Conservation (phyloP, 2,888 invertebrate species). For the Oeneis ivallda region DNA sequence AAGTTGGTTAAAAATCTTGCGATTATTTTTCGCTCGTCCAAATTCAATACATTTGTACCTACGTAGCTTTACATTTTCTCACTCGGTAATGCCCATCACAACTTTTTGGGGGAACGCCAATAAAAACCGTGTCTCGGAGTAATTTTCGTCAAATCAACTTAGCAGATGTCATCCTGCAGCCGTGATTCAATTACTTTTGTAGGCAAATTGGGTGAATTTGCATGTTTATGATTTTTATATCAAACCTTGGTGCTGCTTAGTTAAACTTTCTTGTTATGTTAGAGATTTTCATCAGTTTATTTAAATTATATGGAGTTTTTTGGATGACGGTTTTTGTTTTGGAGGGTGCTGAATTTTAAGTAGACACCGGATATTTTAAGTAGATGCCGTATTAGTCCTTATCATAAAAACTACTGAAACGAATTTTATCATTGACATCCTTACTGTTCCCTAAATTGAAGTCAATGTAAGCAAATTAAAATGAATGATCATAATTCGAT, state of each 20-base stretch:
- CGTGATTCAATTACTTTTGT: conserved; percentile 74
- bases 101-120: conserved; percentile 49
- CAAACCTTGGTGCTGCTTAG: conserved; percentile 47
- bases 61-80: neutral
- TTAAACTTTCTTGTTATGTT: conserved; percentile 55
- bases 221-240: conserved; percentile 63
- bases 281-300: conserved; percentile 40
- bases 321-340: conserved; percentile 13
- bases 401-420: no score
- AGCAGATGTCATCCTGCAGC: conserved; percentile 62
- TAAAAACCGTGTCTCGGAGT: conserved; percentile 47
- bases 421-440: no score
- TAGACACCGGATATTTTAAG: neutral
- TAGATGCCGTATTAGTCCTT: neutral
- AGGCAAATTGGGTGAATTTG: conserved; percentile 72
- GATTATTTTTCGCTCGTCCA: neutral
- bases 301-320: conserved; percentile 38
- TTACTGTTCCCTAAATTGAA: no score
- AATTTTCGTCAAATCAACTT: conserved; percentile 69
- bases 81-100: conserved; percentile 8
- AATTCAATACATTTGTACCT: neutral
- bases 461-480: no score
- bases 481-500: no score
- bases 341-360: neutral
- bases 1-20: no score